Evolutionary conservation across 1,140 invertebrate genomes (phyloP), one percentile per base, ranked within the genome.

Genomic region (Physella acuta): DNA sequence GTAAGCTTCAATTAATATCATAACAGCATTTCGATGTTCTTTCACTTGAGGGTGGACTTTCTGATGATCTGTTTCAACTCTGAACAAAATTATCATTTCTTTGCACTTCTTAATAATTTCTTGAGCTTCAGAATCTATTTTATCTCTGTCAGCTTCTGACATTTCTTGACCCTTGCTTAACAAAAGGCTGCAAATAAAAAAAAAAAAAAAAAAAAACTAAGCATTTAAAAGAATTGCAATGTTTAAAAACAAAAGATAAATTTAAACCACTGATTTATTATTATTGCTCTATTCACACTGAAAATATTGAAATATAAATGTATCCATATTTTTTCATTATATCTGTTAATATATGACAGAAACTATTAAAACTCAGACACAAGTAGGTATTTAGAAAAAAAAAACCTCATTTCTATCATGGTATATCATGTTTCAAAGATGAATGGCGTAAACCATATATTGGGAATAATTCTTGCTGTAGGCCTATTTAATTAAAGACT

Each of bases 91-190:
- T 36, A 95, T 88, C 28, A 92, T 84, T 73, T 91, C 89, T 3
- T 90, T 91, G 84, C 93, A 95, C 3, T 88, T 90, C 73, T 90
- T 90, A 51, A 97, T 92, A 68, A 95, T 94, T 64, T 90, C 89
- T 81, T 95, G 91, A 0, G 93, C 92, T 44, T 91, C 91, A 2
- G 86, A 84, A 80, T 98, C 95, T 74, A 97, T 92, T 79, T 93
- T 88, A 79, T 93, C 93, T 37, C 93, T 87, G 76, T 97, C 92
- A 1, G 85, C 81, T 75, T 97, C 93, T 0, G 89, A 90, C 91
- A 97, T 93, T 8, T 85, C 87, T 28, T 87, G 86, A 56, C 89
- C 88, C 39, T 88, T 89, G 88, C 55, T 71, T 39, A 70, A 59
- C 26, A 82, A 67, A 44, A 80, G 75, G 65, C 81, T 82, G 44